Base-by-base conservation (phyloP, 2,113 vertebrate genomes). In the Theristicus caerulescens region DNA sequence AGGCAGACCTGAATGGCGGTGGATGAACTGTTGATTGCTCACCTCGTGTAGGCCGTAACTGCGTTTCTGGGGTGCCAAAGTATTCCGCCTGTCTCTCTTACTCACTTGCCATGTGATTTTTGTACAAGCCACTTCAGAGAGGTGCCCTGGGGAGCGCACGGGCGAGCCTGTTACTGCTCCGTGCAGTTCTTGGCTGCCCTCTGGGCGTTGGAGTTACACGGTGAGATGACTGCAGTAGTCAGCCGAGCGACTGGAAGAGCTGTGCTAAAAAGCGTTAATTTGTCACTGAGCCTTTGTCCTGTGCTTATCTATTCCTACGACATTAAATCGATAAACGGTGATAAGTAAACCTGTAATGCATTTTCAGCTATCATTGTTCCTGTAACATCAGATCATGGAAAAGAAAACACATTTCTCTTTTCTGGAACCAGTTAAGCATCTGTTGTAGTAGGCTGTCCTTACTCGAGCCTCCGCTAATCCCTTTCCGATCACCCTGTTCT, bases 41-140 rank as follows among this genome's bases (percentile, higher is more conserved):
- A 11, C 73, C 76, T 64, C 17, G 0, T 7, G 59, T 7, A 2
- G 2, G 3, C 82, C n/a, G 7, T 6, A 6, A 11, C 38, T 24
- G 71, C 11, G 0, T 42, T 18, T 5, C 4, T 2, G 34, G 11
- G 59, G 44, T 6, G 15, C 80, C 79, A 3, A 8, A 6, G 38
- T 2, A 0, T 15, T 78, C 25, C 64, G 49, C 64, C 42, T 9
- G 34, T 70, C 36, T 59, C 87, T 54, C 76, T 51, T n/a, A 49
- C 65, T 93, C 87, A 4, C 42, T 61, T 17, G 21, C 86, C 54
- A 3, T 4, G n/a, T 71, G 95, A 16, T 61, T 74, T 71, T 25
- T 32, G 59, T 25, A 3, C 21, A 4, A 54, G 22, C n/a, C 82
- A 20, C 79, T 86, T 55, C 22, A n/a, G 9, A 32, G 76, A 10